Percentiles rank a stretch among this genome's conserved stretches.
phyloP scores from a whole-genome alignment of 2,797 vertebrate genomes.

The Octomys mimax region DNA sequence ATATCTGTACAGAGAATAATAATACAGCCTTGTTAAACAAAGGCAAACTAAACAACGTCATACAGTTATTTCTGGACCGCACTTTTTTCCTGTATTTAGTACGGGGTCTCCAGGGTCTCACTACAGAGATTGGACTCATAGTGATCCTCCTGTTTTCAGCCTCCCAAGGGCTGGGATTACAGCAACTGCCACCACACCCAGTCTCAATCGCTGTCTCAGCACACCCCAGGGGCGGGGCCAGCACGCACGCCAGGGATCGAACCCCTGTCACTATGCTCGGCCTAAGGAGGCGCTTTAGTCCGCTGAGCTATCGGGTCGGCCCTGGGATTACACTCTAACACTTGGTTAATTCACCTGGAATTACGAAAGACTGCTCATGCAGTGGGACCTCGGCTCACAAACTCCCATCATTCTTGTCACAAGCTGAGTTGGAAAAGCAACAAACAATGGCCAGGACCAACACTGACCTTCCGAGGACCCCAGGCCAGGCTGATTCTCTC shows the following conservation, averaged over 20 bases:
- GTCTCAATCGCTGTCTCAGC: no score
- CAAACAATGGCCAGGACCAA: neutral
- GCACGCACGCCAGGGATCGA: no score
- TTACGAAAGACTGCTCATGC: neutral
- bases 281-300: no score
- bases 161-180: no score
- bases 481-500: neutral
- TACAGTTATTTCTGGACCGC: neutral
- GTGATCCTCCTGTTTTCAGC: no score
- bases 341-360: conserved; percentile 50
- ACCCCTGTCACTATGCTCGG: no score
- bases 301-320: no score
- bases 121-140: no score
- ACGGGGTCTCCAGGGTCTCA: no score
- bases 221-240: no score
- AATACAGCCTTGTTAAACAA: neutral
- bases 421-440: neutral
- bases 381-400: neutral
- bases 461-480: neutral
- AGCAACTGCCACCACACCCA: no score
- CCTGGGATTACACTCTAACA: conserved; percentile 23
- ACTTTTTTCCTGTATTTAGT: neutral
- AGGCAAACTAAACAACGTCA: conserved; percentile 26
- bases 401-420: neutral
- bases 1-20: conserved; percentile 14